phyloP scores from a whole-genome alignment of 2,797 vertebrate genomes.

The Coendou prehensilis region DNA sequence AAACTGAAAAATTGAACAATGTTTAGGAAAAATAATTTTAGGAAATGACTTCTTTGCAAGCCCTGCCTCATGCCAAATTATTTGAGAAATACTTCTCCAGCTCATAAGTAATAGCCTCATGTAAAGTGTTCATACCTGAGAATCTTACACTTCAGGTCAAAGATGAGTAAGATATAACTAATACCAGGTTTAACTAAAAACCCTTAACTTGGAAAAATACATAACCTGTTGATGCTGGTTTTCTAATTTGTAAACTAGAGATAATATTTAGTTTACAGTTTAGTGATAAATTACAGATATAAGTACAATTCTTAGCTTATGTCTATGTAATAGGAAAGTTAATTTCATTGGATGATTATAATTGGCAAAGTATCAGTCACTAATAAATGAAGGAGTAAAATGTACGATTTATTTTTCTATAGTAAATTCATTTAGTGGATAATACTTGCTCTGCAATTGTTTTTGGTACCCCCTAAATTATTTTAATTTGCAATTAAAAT shows the following conservation, averaged over 20 bases:
- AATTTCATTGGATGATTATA: not conserved
- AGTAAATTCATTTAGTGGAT: not conserved
- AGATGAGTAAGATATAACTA: not conserved
- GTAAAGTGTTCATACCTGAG: not conserved
- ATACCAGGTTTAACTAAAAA: not conserved
- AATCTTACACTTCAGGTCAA: not conserved
- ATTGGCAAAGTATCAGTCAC: not conserved
- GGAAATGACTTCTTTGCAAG: not conserved
- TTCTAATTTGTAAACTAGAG: not conserved
- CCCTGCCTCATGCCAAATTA: accelerated
- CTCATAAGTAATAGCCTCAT: not conserved
- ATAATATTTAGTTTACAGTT: not conserved
- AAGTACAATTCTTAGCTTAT: not conserved
- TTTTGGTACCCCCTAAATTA: not conserved
- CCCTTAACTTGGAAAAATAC: not conserved
- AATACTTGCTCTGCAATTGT: not conserved
- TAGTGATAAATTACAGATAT: not conserved
- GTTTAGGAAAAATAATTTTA: not conserved
- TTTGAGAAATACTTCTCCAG: not conserved
- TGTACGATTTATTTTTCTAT: not conserved
- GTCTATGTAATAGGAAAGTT: not conserved
- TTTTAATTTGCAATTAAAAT: not conserved
- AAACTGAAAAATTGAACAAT: not conserved
- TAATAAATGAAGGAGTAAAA: not conserved
- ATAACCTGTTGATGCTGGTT: not conserved